Percentiles rank a stretch among this genome's conserved stretches.
Evolutionary conservation across 2,888 invertebrate genomes (phyloP).

Genomic region (Bugula neritina): DNA sequence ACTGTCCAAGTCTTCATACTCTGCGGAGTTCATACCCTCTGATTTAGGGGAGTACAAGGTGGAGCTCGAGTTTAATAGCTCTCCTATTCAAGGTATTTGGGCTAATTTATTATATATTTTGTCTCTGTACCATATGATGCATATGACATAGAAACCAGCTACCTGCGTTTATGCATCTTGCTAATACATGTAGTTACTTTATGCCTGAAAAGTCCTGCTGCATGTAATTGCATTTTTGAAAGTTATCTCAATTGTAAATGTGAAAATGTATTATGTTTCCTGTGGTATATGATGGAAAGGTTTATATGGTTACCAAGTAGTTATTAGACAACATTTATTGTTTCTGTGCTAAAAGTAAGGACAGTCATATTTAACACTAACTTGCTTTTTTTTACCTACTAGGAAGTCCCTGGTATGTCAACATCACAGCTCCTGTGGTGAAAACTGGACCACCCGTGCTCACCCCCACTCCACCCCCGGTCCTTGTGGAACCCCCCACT

Average conservation of each 20-base stretch:
- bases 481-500: neutral
- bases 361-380: neutral
- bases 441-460: neutral
- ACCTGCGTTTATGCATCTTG: too few species aligned
- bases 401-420: slow-evolving; percentile 83
- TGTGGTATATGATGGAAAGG: too few species aligned
- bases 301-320: too few species aligned
- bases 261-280: too few species aligned
- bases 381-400: slow-evolving; percentile 32
- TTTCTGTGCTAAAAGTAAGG: too few species aligned
- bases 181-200: too few species aligned
- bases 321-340: too few species aligned
- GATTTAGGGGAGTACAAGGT: slow-evolving; percentile 85
- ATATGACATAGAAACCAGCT: neutral
- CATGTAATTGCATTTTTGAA: too few species aligned
- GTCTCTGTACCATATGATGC: neutral
- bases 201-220: too few species aligned
- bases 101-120: neutral
- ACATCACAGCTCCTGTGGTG: slow-evolving; percentile 43
- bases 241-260: too few species aligned
- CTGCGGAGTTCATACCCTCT: slow-evolving; percentile 79
- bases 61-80: slow-evolving; percentile 65
- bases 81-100: slow-evolving; percentile 53
- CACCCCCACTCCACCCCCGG: neutral
- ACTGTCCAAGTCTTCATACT: slow-evolving; percentile 64